These are phyloP conservation scores for Hepsetus odoe DNA, from an alignment of 2,113 vertebrate species.

Conservation along the genomic window DNA sequence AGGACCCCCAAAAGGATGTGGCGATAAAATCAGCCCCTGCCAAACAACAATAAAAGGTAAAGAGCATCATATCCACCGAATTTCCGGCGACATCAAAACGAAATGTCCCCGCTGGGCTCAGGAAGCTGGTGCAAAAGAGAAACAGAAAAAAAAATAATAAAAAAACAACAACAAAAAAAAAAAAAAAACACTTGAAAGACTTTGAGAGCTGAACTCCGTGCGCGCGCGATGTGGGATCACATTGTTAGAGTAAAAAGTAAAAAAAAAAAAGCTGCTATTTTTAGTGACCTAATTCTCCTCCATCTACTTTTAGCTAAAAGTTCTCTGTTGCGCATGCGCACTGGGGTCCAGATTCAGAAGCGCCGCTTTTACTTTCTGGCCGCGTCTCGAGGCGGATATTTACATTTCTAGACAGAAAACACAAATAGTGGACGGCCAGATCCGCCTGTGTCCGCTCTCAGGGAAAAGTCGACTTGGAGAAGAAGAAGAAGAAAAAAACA, in stretches of 20 bases:
- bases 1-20: slow-evolving; percentile 45
- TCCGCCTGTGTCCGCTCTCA: slow-evolving; percentile 60
- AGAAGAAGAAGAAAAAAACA: slow-evolving; percentile 38
- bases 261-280: slow-evolving; percentile 32
- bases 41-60: slow-evolving; percentile 61
- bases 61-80: slow-evolving; percentile 62
- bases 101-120: slow-evolving; percentile 72
- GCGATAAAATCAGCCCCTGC: slow-evolving; percentile 57
- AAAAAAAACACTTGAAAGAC: slow-evolving; percentile 46
- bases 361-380: slow-evolving; percentile 29
- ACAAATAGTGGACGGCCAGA: slow-evolving; percentile 66
- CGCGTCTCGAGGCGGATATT: slow-evolving; percentile 64
- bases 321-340: slow-evolving; percentile 2
- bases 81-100: slow-evolving; percentile 80
- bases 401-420: slow-evolving; percentile 67
- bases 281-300: background rate
- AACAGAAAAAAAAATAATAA: slow-evolving; percentile 35
- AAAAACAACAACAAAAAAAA: too few relatives aligned
- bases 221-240: slow-evolving; percentile 4
- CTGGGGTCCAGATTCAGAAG: background rate
- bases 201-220: slow-evolving; percentile 42
- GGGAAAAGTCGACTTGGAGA: slow-evolving; percentile 32
- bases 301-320: slow-evolving; percentile 28
- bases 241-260: slow-evolving; percentile 32
- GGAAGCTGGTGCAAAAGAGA: slow-evolving; percentile 69